Base-by-base conservation (phyloP, 2,113 vertebrate genomes). In the Ammodytes dubius region DNA sequence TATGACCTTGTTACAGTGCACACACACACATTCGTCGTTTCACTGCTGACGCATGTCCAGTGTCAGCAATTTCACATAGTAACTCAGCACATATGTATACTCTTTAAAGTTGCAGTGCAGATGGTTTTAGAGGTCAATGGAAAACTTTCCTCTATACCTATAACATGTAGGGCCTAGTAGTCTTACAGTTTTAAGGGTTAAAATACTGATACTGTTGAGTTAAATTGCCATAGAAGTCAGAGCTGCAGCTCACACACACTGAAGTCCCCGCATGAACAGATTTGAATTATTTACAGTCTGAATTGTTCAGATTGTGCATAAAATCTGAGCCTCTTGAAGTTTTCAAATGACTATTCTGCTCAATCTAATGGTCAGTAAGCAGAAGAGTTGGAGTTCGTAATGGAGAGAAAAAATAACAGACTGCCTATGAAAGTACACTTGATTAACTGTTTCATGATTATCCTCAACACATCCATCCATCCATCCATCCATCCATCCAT, bases 101-200 rank as follows among this genome's bases (percentile, higher is more conserved):
- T 50, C 27, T 61, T 8, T 69, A n/a, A 60, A 50, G 57, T 19
- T 73, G 57, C 70, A 60, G 11, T 53, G 47, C 47, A 9, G 47
- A 57, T 53, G 59, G 7, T 53, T 74, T 63, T 64, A 45, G 72
- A 74, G 59, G 49, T 53, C 47, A 63, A 40, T 40, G 15, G 15
- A 1, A 14, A 7, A 13, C 6, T 42, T 53, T 27, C 17, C 27
- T 60, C 8, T 60, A 13, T 19, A 27, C 46, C 42, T 52, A 13
- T 50, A 27, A 27, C 27, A 27, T 27, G 27, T 27, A 27, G 27
- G 27, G 27, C 27, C 27, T 27, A 27, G 27, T 27, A 19, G 17
- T 42, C 6, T 61, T 61, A 42, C 46, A 40, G 56, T 9, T 46
- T 27, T 8, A 56, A 56, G 7, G 15, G 53, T 45, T 58, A 19